Base-by-base conservation (phyloP, 1,140 invertebrate species). In the Penaeus chinensis region DNA sequence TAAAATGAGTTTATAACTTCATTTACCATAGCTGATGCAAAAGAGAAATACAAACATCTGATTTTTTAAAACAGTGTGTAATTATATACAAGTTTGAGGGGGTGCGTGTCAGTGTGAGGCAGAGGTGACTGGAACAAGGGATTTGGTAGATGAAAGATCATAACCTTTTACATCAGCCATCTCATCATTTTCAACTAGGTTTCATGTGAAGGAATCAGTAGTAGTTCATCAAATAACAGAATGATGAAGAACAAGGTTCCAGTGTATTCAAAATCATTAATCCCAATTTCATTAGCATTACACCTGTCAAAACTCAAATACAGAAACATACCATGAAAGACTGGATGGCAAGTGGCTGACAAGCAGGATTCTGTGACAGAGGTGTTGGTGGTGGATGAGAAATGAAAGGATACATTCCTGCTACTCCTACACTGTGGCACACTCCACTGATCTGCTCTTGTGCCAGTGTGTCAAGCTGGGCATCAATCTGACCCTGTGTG, bases 401-500 rank as follows among this genome's bases (percentile, higher is more conserved):
- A 69, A 80, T 79, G 82, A 79, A 32, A n/a, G 84, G 80, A 81
- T 89, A 81, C 88, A 89, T 86, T 77, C 79, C 18, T 19, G 88
- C 84, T 82, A 89, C 76, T 60, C 90, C 82, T 18, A 86, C 42
- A 61, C 85, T 71, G 74, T 87, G 79, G 81, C 88, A 81, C 27
- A 89, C 85, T 10, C 80, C 87, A 22, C 77, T 89, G 61, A 88
- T 88, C 90, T 90, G 90, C 54, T 90, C 84, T 69, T 89, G 82
- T 8, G 79, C 69, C 74, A 89, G 54, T 5, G 85, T 84, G 65
- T 89, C 88, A 79, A 90, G 87, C 61, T 89, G 87, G 18, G 80
- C 84, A 79, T 90, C 87, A 47, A 86, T 79, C 84, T 93, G 93
- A 89, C 95, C 95, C 92, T 89, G 85, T 32, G 69, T 63, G 42